A percentile compares a stretch with the other conserved stretches of the same genome.
Evolutionary conservation across 2,113 vertebrate species (phyloP).

Genomic region (Oncorhynchus gorbuscha): DNA sequence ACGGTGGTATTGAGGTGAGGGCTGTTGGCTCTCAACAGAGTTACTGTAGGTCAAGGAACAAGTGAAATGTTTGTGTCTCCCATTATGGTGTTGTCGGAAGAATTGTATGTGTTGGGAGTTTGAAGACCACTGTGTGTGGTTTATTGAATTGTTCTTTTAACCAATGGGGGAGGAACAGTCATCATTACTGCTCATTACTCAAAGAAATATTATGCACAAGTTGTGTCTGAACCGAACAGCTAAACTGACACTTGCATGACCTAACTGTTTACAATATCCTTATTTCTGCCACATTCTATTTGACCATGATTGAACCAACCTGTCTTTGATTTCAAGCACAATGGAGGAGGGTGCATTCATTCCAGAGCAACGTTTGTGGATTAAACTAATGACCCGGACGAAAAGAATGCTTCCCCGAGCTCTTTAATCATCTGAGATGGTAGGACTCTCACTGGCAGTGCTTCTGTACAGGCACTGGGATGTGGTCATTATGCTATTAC

Average conservation of each 20-base stretch:
- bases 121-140: no score
- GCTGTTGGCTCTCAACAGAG: not conserved
- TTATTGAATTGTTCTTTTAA: no score
- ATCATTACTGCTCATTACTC: no score
- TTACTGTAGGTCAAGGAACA: conserved; percentile 35
- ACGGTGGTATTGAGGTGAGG: not conserved
- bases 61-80: conserved; percentile 38
- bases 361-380: conserved; percentile 17
- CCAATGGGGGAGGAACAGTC: no score
- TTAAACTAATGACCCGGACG: conserved; percentile 43
- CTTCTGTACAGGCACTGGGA: conserved; percentile 51
- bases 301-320: no score
- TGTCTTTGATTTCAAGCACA: not conserved
- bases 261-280: no score
- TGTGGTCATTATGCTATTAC: conserved; percentile 67
- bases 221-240: no score
- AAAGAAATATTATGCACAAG: no score
- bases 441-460: conserved; percentile 45
- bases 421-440: conserved; percentile 27
- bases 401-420: conserved; percentile 33
- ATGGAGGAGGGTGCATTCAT: conserved; percentile 14
- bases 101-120: not conserved
- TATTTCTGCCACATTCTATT: no score
- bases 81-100: conserved; percentile 44
- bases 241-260: no score